phyloP scores from a whole-genome alignment of 2,113 vertebrate genomes.

The Willisornis vidua region DNA sequence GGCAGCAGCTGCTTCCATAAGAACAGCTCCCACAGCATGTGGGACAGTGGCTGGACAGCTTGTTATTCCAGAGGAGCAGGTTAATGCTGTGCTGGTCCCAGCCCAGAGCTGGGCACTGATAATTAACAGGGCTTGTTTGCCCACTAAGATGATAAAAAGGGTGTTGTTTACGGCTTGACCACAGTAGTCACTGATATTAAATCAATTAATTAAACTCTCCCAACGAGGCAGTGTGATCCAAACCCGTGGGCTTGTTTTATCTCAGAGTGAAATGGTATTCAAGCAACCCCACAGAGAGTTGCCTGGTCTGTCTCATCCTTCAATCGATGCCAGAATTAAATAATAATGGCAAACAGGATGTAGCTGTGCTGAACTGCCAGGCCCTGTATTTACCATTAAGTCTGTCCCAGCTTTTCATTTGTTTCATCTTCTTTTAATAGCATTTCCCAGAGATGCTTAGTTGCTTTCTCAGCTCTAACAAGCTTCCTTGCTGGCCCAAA shows the following conservation, averaged over 20 bases:
- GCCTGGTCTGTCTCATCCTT: constrained; percentile 23
- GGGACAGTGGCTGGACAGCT: not conserved
- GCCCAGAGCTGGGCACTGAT: not conserved
- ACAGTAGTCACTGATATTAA: not conserved
- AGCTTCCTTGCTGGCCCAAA: constrained; percentile 37
- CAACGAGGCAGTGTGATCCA: not conserved
- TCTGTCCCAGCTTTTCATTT: constrained; percentile 50
- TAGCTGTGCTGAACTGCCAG: constrained; percentile 2
- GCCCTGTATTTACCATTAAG: not conserved
- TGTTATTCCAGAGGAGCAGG: not conserved
- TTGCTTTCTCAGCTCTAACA: constrained; percentile 17
- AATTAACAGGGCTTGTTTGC: not conserved
- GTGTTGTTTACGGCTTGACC: not conserved
- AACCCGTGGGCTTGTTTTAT: not conserved
- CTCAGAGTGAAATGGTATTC: not conserved
- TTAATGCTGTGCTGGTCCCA: not conserved
- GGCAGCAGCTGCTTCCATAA: not conserved
- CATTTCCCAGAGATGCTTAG: constrained; percentile 46
- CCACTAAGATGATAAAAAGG: not conserved
- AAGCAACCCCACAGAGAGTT: not conserved
- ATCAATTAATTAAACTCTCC: not conserved
- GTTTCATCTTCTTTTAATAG: constrained; percentile 45
- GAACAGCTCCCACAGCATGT: not conserved
- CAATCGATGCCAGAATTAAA: constrained; percentile 34
- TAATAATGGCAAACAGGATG: constrained; percentile 21